These are phyloP conservation scores for Euphydryas editha DNA, from an alignment of 2,888 invertebrate genomes.

Conservation along the genomic window DNA sequence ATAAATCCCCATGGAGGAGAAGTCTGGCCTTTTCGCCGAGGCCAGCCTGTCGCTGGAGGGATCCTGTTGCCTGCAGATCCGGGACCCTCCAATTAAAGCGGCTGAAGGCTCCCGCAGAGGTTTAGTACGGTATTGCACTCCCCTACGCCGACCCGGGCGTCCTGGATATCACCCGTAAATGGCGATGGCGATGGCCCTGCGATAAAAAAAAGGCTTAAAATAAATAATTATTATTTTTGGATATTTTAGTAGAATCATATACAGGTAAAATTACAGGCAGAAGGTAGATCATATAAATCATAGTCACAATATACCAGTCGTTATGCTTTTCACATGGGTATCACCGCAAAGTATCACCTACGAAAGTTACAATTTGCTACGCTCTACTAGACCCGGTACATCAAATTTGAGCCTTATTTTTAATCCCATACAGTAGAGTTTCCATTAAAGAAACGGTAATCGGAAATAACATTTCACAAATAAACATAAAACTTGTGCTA, in stretches of 20 bases:
- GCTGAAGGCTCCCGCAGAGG: too few relatives aligned
- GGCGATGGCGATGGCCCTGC: too few relatives aligned
- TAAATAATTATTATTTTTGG: too few relatives aligned
- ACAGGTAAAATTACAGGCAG: not conserved
- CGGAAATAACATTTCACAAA: not conserved
- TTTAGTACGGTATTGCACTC: too few relatives aligned
- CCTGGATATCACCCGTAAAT: too few relatives aligned
- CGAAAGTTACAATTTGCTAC: conserved; percentile 29
- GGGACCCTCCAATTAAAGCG: too few relatives aligned
- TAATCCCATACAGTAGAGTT: conserved; percentile 8
- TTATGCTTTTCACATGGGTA: conserved; percentile 36
- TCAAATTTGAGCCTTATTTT: conserved; percentile 5
- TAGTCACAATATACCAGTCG: conserved; percentile 26
- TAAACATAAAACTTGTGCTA: not conserved
- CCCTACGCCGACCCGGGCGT: too few relatives aligned
- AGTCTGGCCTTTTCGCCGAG: too few relatives aligned
- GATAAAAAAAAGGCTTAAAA: too few relatives aligned
- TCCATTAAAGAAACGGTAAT: not conserved
- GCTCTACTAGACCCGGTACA: conserved; percentile 22
- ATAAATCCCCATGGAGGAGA: too few relatives aligned
- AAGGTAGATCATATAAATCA: conserved; percentile 27
- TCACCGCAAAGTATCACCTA: conserved; percentile 37
- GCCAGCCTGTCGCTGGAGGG: too few relatives aligned
- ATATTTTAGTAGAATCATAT: not conserved
- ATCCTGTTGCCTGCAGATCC: too few relatives aligned